A percentile compares a stretch with the other conserved stretches of the same genome.
Evolutionary conservation across 2,888 invertebrate genomes (phyloP).

Genomic region (Melanostoma mellinum): DNA sequence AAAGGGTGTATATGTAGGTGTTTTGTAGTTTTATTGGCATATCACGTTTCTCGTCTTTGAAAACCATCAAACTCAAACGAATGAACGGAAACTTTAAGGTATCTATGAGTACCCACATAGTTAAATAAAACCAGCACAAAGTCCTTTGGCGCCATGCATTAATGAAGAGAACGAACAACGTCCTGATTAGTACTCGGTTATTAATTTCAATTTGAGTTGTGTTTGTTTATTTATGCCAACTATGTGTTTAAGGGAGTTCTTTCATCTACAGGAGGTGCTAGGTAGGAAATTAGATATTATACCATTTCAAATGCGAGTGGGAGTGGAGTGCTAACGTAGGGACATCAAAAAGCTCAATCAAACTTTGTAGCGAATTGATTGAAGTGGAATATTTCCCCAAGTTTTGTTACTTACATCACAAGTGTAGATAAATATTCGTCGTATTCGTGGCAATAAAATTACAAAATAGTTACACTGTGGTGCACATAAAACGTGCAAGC

Average conservation of each 20-base stretch:
- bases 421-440: neutral
- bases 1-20: constrained; percentile 2
- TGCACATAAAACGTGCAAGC: neutral
- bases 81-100: neutral
- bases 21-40: constrained; percentile 3
- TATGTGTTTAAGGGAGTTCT: neutral
- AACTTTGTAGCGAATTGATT: constrained; percentile 33
- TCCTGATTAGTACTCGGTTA: constrained; percentile 3
- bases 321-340: neutral
- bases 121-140: neutral
- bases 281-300: constrained; percentile 17
- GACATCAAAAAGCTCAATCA: constrained; percentile 34
- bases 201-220: constrained; percentile 18
- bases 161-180: neutral
- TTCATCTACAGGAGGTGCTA: neutral
- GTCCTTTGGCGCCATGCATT: neutral
- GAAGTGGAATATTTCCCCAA: constrained; percentile 27
- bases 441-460: constrained; percentile 6
- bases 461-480: neutral
- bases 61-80: constrained; percentile 8
- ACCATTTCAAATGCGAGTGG: constrained; percentile 18
- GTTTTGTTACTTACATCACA: neutral
- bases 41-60: constrained; percentile 26
- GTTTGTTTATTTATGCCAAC: constrained; percentile 18
- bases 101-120: neutral